phyloP scores from a whole-genome alignment of 2,113 vertebrate species.

The Melanotaenia duboulayi region DNA sequence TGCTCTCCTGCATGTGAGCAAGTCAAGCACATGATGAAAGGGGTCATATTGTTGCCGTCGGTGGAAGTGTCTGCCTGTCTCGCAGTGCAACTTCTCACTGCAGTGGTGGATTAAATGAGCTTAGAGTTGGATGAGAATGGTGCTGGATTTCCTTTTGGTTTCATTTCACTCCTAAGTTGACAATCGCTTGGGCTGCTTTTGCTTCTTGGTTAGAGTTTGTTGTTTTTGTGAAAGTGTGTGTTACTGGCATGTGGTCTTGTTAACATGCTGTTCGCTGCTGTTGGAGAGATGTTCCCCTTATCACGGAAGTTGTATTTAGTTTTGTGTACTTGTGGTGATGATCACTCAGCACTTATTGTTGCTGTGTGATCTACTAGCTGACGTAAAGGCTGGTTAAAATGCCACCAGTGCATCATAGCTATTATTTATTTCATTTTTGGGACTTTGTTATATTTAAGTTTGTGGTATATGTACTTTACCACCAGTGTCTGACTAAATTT shows the following conservation, averaged over 20 bases:
- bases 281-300: conserved; percentile 39
- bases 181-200: conserved; percentile 5
- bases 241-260: background rate
- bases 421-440: conserved; percentile 4
- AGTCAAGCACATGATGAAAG: conserved; percentile 47
- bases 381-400: conserved; percentile 19
- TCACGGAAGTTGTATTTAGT: conserved; percentile 40
- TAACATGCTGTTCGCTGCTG: conserved; percentile 25
- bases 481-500: too few relatives aligned
- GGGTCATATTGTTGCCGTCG: conserved; percentile 30
- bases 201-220: conserved; percentile 17
- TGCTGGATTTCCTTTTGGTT: conserved; percentile 12
- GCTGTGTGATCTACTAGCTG: conserved; percentile 21
- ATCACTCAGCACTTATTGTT: conserved; percentile 13
- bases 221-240: conserved; percentile 11
- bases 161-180: conserved; percentile 12
- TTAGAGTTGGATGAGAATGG: conserved; percentile 18
- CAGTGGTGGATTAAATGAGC: conserved; percentile 46
- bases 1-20: conserved; percentile 29
- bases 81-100: conserved; percentile 22
- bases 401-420: conserved; percentile 7
- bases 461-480: background rate
- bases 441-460: background rate
- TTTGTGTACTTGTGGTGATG: conserved; percentile 20
- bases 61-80: conserved; percentile 33